Evolutionary conservation across 2,797 vertebrate species (phyloP).

Genomic region (Natrix natrix): DNA sequence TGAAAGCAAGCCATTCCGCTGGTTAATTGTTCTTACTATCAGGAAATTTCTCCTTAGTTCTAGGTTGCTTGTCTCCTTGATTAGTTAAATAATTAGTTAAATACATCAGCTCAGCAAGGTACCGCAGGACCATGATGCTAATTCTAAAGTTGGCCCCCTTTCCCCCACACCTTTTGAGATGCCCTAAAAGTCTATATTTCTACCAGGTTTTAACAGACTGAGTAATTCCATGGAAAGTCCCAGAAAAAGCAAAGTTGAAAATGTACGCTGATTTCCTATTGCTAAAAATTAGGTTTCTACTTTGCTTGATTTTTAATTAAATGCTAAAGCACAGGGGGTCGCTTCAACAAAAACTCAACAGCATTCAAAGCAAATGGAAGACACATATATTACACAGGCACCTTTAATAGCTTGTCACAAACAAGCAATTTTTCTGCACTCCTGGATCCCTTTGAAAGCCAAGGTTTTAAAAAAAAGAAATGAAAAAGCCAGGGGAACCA

Average conservation of each 20-base stretch:
- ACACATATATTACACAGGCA: background rate
- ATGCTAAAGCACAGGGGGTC: background rate
- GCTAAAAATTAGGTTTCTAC: background rate
- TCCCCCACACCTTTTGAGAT: background rate
- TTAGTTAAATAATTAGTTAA: background rate
- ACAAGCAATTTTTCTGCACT: background rate
- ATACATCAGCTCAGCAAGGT: background rate
- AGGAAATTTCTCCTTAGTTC: background rate
- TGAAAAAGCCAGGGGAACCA: background rate
- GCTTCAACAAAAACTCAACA: background rate
- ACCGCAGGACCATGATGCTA: background rate
- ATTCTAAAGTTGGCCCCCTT: background rate
- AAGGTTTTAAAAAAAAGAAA: conserved; percentile 9
- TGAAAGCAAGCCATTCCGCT: background rate
- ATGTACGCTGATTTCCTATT: background rate
- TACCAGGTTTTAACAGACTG: background rate
- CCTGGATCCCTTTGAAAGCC: conserved; percentile 2
- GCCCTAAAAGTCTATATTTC: background rate
- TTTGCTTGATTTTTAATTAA: conserved; percentile 1
- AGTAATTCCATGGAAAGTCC: background rate
- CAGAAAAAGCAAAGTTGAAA: background rate
- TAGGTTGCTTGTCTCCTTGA: background rate
- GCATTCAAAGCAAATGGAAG: conserved; percentile 13
- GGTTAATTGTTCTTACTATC: background rate
- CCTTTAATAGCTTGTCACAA: background rate